Conservation (phyloP, 2,797 vertebrate genomes). For the Protonibea diacanthus region DNA sequence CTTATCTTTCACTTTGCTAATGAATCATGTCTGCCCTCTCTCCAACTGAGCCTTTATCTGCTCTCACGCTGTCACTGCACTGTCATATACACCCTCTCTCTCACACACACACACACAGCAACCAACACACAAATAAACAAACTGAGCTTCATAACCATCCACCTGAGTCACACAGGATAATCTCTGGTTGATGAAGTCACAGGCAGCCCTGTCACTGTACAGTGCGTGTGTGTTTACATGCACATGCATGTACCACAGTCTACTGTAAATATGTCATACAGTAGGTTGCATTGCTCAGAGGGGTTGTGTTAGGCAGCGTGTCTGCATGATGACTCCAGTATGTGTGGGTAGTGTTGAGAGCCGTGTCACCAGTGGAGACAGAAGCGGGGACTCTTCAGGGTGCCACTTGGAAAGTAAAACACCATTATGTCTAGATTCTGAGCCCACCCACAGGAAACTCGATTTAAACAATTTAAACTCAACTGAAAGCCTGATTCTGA, state of each 20-base stretch:
- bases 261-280: conserved; percentile 79
- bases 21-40: conserved; percentile 66
- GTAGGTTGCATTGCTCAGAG: conserved; percentile 72
- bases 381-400: conserved; percentile 69
- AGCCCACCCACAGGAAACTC: conserved; percentile 64
- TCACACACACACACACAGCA: conserved; percentile 12
- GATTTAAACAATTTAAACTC: conserved; percentile 44
- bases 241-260: conserved; percentile 47
- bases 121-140: conserved; percentile 63
- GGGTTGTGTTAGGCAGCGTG: conserved; percentile 63
- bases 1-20: conserved; percentile 68
- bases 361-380: conserved; percentile 68
- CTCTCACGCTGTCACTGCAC: conserved; percentile 58
- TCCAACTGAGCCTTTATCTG: conserved; percentile 65
- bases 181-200: conserved; percentile 79
- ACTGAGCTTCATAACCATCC: conserved; percentile 72
- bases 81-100: conserved; percentile 37
- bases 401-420: conserved; percentile 69
- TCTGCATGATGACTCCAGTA: conserved; percentile 68
- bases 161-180: conserved; percentile 82
- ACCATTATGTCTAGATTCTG: conserved; percentile 60
- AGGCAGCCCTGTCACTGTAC: conserved; percentile 66
- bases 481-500: conserved; percentile 9
- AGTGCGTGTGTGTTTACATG: conserved; percentile 56
- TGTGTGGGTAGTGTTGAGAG: conserved; percentile 76